Evolutionary conservation across 2,113 vertebrate genomes (phyloP).

Genomic region (Leiothrix lutea): DNA sequence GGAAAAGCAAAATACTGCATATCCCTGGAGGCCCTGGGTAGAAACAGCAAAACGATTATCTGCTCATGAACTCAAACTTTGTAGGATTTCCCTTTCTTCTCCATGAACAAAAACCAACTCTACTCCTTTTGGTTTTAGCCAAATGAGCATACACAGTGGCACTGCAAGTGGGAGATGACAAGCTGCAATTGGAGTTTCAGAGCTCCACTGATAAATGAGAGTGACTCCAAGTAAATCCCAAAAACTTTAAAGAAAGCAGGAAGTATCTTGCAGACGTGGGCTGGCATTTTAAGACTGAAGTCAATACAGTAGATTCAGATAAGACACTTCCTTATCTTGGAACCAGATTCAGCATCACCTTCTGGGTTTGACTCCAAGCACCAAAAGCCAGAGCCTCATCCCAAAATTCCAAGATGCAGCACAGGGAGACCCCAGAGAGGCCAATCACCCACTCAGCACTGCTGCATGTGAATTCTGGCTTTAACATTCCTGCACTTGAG

Average conservation of each 20-base stretch:
- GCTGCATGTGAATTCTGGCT: background rate
- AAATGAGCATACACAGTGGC: background rate
- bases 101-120: background rate
- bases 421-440: accelerated
- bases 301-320: background rate
- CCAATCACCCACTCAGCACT: accelerated
- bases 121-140: background rate
- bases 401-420: background rate
- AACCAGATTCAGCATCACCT: background rate
- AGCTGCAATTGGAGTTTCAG: background rate
- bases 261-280: background rate
- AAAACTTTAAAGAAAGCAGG: background rate
- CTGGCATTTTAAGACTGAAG: background rate
- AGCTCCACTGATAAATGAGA: background rate
- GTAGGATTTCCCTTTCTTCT: background rate
- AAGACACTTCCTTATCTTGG: background rate
- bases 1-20: background rate
- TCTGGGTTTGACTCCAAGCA: background rate
- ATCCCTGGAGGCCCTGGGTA: background rate
- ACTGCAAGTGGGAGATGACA: background rate
- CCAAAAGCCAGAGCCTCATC: background rate
- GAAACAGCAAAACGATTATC: background rate
- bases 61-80: background rate
- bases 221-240: background rate
- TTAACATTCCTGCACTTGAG: background rate